These are phyloP conservation scores for Danaus chrysippus DNA, from an alignment of 2,888 invertebrate genomes.

Conservation along the genomic window DNA sequence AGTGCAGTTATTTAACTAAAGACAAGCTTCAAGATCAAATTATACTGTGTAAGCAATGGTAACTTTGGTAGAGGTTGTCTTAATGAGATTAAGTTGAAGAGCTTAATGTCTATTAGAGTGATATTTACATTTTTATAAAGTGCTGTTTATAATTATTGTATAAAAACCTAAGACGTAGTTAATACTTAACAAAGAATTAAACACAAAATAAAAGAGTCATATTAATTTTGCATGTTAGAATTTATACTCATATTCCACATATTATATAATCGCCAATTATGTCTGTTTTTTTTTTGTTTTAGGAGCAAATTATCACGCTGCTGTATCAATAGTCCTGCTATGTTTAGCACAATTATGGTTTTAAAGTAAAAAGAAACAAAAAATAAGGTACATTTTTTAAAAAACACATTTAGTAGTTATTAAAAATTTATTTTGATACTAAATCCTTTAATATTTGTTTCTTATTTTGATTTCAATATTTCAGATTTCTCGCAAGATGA, in stretches of 20 bases:
- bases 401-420: too few relatives aligned
- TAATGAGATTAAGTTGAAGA: constrained; percentile 19
- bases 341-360: constrained; percentile 51
- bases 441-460: too few relatives aligned
- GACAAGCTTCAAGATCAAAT: constrained; percentile 37
- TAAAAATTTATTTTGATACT: too few relatives aligned
- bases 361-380: constrained; percentile 39
- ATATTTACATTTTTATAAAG: background rate
- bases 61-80: constrained; percentile 12
- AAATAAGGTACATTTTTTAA: constrained; percentile 30
- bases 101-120: constrained; percentile 4
- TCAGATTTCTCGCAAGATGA: constrained; percentile 21
- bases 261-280: too few relatives aligned
- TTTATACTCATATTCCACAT: too few relatives aligned
- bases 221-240: too few relatives aligned
- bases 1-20: constrained; percentile 40
- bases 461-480: constrained; percentile 5
- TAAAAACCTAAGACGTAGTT: too few relatives aligned
- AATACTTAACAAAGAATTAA: too few relatives aligned
- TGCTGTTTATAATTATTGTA: background rate
- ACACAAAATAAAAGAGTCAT: too few relatives aligned
- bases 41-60: constrained; percentile 19
- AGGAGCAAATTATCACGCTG: constrained; percentile 51
- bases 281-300: constrained; percentile 40
- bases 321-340: constrained; percentile 48